phyloP scores from a whole-genome alignment of 2,888 invertebrate genomes.

The Temnothorax unifasciatus region DNA sequence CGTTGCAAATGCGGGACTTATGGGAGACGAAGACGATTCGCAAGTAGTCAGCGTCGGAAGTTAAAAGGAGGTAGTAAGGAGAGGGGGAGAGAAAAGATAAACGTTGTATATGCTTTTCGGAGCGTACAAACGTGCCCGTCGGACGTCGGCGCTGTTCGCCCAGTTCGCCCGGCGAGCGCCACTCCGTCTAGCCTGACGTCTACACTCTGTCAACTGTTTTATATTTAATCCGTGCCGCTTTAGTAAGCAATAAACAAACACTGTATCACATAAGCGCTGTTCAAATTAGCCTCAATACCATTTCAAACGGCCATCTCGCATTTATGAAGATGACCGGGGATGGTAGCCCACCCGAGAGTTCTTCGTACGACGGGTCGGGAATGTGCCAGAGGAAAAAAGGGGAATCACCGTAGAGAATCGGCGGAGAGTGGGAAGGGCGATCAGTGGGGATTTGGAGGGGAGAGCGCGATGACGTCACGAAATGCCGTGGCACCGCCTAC shows the following conservation, averaged over 20 bases:
- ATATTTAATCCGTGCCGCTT: slow-evolving; percentile 86
- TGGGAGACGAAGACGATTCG: neutral
- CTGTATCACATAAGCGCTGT: slow-evolving; percentile 85
- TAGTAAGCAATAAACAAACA: slow-evolving; percentile 86
- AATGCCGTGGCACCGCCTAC: slow-evolving; percentile 87
- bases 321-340: slow-evolving; percentile 81
- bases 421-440: slow-evolving; percentile 64
- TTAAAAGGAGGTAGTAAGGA: neutral
- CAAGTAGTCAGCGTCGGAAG: neutral
- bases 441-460: slow-evolving; percentile 72
- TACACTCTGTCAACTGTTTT: slow-evolving; percentile 84
- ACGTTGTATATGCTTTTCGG: slow-evolving; percentile 45
- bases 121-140: slow-evolving; percentile 59
- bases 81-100: slow-evolving; percentile 4
- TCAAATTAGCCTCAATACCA: slow-evolving; percentile 86
- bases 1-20: neutral
- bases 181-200: slow-evolving; percentile 84
- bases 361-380: slow-evolving; percentile 53
- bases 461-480: slow-evolving; percentile 85
- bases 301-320: slow-evolving; percentile 84
- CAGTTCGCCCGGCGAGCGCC: slow-evolving; percentile 80
- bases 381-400: slow-evolving; percentile 49
- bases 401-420: slow-evolving; percentile 18
- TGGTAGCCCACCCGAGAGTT: slow-evolving; percentile 76
- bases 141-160: slow-evolving; percentile 68